These are phyloP conservation scores for Stomatorhinus ivindoensis DNA, from an alignment of 2,113 vertebrate genomes.

Conservation along the genomic window DNA sequence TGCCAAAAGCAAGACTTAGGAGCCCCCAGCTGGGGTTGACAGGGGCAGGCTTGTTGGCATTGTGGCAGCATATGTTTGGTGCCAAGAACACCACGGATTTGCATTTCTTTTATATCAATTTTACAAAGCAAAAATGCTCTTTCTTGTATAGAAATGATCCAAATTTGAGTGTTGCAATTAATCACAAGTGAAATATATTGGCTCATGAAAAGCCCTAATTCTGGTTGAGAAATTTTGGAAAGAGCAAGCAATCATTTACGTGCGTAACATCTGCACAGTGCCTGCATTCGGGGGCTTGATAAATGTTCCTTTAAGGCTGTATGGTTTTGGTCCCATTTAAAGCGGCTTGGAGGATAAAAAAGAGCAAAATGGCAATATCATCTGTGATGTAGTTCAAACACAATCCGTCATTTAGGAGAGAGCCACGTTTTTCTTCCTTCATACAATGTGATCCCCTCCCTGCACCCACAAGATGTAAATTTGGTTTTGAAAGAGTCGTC, in stretches of 20 bases:
- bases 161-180: slow-evolving; percentile 77
- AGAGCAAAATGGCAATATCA: slow-evolving; percentile 49
- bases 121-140: slow-evolving; percentile 71
- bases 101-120: slow-evolving; percentile 77
- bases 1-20: slow-evolving; percentile 72
- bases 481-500: slow-evolving; percentile 32
- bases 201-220: slow-evolving; percentile 76
- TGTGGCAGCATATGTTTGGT: slow-evolving; percentile 73
- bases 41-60: slow-evolving; percentile 73
- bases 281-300: slow-evolving; percentile 55
- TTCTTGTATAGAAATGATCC: slow-evolving; percentile 70
- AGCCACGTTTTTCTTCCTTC: slow-evolving; percentile 56
- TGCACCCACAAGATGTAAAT: slow-evolving; percentile 35
- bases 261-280: slow-evolving; percentile 61
- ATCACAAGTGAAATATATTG: slow-evolving; percentile 78
- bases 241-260: slow-evolving; percentile 61
- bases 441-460: slow-evolving; percentile 48
- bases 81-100: slow-evolving; percentile 75
- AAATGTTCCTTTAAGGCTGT: slow-evolving; percentile 70
- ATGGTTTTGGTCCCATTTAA: slow-evolving; percentile 67
- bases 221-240: slow-evolving; percentile 59
- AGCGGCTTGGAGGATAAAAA: slow-evolving; percentile 59
- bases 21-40: slow-evolving; percentile 74
- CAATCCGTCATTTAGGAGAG: slow-evolving; percentile 60
- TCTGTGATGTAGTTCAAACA: slow-evolving; percentile 61